Evolutionary conservation across 2,113 vertebrate genomes (phyloP).

Genomic region (Fregata magnificens): DNA sequence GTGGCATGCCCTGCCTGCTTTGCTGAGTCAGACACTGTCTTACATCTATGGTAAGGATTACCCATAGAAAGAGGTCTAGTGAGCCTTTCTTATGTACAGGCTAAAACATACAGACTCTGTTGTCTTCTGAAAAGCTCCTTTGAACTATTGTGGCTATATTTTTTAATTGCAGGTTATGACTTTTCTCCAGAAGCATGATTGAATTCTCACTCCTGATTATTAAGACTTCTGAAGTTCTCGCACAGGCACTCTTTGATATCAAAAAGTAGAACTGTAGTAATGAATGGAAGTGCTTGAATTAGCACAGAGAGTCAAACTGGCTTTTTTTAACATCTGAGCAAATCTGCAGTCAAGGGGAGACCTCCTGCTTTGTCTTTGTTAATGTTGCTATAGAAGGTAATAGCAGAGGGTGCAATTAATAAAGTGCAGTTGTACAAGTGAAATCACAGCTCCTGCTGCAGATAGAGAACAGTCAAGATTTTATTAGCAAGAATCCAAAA

Average conservation of each 20-base stretch:
- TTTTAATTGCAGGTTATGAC: background rate
- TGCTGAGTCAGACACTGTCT: background rate
- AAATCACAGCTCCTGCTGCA: background rate
- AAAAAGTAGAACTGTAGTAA: background rate
- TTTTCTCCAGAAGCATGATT: background rate
- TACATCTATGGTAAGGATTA: background rate
- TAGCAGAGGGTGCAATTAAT: background rate
- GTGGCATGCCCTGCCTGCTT: background rate
- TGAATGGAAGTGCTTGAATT: background rate
- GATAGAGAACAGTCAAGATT: background rate
- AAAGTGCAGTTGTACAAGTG: background rate
- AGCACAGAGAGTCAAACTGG: background rate
- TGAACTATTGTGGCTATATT: background rate
- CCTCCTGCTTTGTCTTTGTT: background rate
- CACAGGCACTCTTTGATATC: background rate
- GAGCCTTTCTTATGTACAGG: background rate
- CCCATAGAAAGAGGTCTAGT: background rate
- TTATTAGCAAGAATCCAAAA: background rate
- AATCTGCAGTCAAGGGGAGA: background rate
- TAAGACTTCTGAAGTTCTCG: background rate
- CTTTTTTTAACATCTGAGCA: background rate
- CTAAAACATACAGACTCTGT: background rate
- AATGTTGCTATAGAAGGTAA: background rate
- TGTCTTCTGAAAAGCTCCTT: background rate
- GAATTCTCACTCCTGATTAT: background rate